Base-by-base conservation (phyloP, 2,797 vertebrate species). In the Aeoliscus strigatus region DNA sequence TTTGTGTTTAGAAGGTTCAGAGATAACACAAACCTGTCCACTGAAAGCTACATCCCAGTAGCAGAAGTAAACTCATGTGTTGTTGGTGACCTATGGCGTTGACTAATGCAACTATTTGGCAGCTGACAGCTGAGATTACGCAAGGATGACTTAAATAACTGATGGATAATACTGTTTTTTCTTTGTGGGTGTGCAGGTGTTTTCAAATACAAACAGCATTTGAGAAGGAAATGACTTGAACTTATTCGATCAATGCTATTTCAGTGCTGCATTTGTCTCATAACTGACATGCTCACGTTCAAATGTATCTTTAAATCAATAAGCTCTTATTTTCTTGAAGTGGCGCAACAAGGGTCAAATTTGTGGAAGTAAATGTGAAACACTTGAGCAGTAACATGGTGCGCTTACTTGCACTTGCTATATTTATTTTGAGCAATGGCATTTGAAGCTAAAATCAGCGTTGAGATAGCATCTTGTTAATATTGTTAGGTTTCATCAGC, bases 391-490 rank as follows among this genome's bases (percentile, higher is more conserved):
- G 28, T 53, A 51, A 41, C 13, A 32, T 47, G 53, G 25, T 47
- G 23, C 41, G 52, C 42, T 54, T 34, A 46, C 64, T 65, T 41
- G 27, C 43, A 61, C 76, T 85, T 87, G 81, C 78, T 83, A 66
- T 81, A 67, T 85, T 86, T 75, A 81, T 78, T 60, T 69, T 60
- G 52, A 75, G 64, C 63, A 66, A 39, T 63, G 54, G 70, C 64
- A 75, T 73, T 77, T 77, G 64, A 75, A 60, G 62, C 80, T 67
- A 52, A 67, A 75, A 82, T 75, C 69, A 60, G 51, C 26, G 37
- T 47, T 55, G 55, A 73, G 78, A 81, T 72, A 79, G 73, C 64
- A 68, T 83, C 75, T 64, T 60, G 66, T 64, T 86, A 85, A 86
- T 79, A 61, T 73, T 57, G 77, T 87, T 83, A 81, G 43, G 56